Conservation (phyloP, 2,113 vertebrate species). For the Australoheros scitulus region DNA sequence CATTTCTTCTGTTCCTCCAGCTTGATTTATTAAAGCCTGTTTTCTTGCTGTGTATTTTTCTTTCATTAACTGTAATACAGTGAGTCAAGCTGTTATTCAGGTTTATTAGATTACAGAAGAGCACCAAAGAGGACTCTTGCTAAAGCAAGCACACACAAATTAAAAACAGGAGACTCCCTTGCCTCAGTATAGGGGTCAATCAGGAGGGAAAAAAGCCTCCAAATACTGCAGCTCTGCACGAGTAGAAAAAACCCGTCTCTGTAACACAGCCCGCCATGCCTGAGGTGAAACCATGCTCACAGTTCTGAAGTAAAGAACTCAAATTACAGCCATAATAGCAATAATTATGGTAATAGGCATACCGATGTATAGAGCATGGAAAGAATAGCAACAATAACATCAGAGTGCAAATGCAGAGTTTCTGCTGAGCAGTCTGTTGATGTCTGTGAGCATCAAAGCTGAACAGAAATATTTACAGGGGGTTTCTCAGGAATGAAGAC, state of each 20-base stretch:
- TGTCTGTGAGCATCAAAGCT: not conserved
- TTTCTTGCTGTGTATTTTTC: not conserved
- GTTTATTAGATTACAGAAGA: not conserved
- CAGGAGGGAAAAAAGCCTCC: not conserved
- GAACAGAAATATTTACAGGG: not conserved
- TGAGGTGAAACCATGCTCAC: constrained; percentile 1
- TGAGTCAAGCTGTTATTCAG: not conserved
- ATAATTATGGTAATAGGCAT: constrained; percentile 21
- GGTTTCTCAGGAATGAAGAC: not conserved
- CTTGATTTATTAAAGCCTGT: not conserved
- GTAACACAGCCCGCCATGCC: not conserved
- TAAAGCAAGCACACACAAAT: not conserved
- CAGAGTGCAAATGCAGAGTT: not conserved
- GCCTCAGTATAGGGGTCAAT: not conserved
- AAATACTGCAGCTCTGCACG: not conserved
- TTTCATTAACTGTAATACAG: not conserved
- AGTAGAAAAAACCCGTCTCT: not conserved
- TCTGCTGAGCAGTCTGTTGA: not conserved
- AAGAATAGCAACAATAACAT: not conserved
- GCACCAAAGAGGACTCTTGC: not conserved
- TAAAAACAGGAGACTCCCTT: not conserved
- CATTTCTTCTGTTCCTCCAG: not conserved
- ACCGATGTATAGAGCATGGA: not conserved
- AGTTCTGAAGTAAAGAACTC: constrained; percentile 10
- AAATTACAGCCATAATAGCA: constrained; percentile 34